A percentile compares a stretch with the other conserved stretches of the same genome.
Conservation (phyloP, 35 echinoderm and acorn worm species). For the Patiria miniata region DNA sequence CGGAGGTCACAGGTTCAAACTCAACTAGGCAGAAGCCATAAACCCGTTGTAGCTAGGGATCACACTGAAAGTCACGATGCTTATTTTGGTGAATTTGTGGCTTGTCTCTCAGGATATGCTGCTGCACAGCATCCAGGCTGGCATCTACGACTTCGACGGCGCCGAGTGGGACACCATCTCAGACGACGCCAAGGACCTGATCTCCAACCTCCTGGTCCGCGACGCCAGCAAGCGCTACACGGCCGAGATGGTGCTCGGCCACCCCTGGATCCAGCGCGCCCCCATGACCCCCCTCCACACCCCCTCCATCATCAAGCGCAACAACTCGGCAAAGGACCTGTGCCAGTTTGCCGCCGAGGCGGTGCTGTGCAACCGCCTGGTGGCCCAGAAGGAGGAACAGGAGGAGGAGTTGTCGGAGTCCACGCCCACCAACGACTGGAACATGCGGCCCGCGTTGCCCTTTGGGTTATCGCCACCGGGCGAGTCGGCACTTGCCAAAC, state of each 20-base stretch:
- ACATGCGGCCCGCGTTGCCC: constrained; percentile 29
- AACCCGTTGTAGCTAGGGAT: no score
- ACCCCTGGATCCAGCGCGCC: constrained; percentile 89
- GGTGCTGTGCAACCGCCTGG: constrained; percentile 82
- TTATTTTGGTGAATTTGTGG: neutral
- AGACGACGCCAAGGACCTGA: constrained; percentile 87
- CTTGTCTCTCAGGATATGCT: constrained; percentile 56
- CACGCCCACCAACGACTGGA: constrained; percentile 46
- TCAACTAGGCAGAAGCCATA: no score
- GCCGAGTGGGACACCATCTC: constrained; percentile 91
- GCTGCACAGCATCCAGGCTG: constrained; percentile 89
- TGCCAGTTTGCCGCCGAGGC: constrained; percentile 97
- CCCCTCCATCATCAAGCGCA: constrained; percentile 90
- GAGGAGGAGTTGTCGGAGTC: constrained; percentile 25
- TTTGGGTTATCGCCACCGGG: constrained; percentile 86
- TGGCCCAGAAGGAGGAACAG: constrained; percentile 84
- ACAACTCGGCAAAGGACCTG: constrained; percentile 98
- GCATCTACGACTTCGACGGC: constrained; percentile 80
- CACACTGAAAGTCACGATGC: no score
- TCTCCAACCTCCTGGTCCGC: constrained; percentile 82
- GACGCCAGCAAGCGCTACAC: constrained; percentile 85
- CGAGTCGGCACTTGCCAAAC: constrained; percentile 83
- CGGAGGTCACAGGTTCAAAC: no score
- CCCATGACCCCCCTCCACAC: constrained; percentile 84
- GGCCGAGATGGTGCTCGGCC: constrained; percentile 86